A percentile compares a stretch with the other conserved stretches of the same genome.
These are phyloP conservation scores for Eupithecia centaureata DNA, from an alignment of 2,888 invertebrate genomes.

Conservation along the genomic window DNA sequence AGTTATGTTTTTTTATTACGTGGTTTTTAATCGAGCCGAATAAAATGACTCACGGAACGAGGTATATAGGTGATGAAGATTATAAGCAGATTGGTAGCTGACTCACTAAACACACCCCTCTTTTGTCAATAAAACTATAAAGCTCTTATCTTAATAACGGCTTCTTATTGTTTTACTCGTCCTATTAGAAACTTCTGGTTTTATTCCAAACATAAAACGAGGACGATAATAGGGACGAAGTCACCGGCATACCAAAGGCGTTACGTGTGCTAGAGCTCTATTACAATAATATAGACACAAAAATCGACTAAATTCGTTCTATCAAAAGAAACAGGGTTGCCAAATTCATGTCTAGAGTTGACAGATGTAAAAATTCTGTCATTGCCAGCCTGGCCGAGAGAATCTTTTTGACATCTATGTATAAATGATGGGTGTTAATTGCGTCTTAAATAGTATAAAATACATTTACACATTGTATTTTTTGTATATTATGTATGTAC, in stretches of 20 bases:
- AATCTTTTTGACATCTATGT: too few relatives aligned
- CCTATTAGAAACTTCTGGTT: conserved; percentile 2
- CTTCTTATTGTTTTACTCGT: conserved; percentile 4
- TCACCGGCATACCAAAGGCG: not conserved
- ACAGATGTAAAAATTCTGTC: too few relatives aligned
- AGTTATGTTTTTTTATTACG: conserved; percentile 62
- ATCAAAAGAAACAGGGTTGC: too few relatives aligned
- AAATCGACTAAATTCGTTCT: too few relatives aligned
- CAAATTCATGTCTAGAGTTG: too few relatives aligned
- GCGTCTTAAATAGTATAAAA: too few relatives aligned
- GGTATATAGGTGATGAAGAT: conserved; percentile 13
- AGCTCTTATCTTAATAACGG: conserved; percentile 8
- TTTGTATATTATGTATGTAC: too few relatives aligned
- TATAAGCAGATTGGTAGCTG: conserved; percentile 40
- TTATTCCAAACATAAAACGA: not conserved
- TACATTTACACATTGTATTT: too few relatives aligned
- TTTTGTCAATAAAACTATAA: conserved; percentile 9
- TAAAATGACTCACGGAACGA: conserved; percentile 62
- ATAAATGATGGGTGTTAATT: too few relatives aligned
- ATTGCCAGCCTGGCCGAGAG: too few relatives aligned
- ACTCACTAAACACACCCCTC: conserved; percentile 40
- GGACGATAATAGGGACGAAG: not conserved
- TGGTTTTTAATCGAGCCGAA: conserved; percentile 58
- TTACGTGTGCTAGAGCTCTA: not conserved
- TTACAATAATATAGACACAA: not conserved